Evolutionary conservation across 2,113 vertebrate genomes (phyloP).

Genomic region (Lagopus muta): DNA sequence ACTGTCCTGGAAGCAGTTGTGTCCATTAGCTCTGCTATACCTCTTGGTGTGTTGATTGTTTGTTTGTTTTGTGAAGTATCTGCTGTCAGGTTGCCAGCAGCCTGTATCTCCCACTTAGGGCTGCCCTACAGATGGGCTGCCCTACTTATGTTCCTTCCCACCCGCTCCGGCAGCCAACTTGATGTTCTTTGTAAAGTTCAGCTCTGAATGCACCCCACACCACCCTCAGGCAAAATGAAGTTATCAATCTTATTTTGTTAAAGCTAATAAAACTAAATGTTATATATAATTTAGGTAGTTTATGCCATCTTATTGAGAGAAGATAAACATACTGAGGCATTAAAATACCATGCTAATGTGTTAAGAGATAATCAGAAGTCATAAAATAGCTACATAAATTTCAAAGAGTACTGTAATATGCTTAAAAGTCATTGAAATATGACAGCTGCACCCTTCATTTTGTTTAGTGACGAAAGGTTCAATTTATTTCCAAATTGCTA

Average conservation of each 20-base stretch:
- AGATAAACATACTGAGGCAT: accelerated
- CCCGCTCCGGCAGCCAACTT: not conserved
- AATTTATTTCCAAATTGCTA: slow-evolving; percentile 6
- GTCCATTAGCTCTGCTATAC: not conserved
- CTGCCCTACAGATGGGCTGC: not conserved
- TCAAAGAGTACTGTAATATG: not conserved
- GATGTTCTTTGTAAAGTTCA: not conserved
- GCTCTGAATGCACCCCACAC: not conserved
- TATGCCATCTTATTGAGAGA: not conserved
- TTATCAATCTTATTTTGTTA: not conserved
- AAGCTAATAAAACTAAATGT: not conserved
- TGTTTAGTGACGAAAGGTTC: not conserved
- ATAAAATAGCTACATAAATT: not conserved
- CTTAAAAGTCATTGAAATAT: not conserved
- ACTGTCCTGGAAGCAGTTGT: not conserved
- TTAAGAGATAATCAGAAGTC: not conserved
- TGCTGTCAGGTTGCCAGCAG: not conserved
- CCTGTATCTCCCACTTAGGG: not conserved
- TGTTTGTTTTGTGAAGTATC: not conserved
- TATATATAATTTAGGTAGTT: not conserved
- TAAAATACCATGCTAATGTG: not conserved
- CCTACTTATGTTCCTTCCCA: not conserved
- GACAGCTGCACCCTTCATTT: not conserved
- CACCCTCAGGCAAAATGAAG: not conserved
- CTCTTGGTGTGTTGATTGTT: not conserved